phyloP scores from a whole-genome alignment of 64 coral and sea anemone species.

The Astreopora myriophthalma region DNA sequence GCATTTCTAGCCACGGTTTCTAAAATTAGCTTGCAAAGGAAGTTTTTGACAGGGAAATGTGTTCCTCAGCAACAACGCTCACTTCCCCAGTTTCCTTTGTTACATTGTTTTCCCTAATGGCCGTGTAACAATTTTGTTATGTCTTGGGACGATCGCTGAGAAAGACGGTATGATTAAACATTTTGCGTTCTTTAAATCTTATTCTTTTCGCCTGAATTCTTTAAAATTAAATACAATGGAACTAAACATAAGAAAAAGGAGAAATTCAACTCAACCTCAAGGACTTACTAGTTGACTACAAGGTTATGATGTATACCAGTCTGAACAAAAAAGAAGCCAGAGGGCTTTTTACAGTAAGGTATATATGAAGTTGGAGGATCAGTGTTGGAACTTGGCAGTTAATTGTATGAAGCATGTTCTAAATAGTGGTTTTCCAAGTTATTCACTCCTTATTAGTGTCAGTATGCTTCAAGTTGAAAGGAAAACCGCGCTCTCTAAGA shows the following conservation, averaged over 20 bases:
- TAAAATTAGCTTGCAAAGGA: neutral
- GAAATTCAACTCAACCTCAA: no score
- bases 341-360: no score
- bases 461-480: neutral
- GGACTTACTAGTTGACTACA: no score
- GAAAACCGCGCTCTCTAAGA: neutral
- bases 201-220: neutral
- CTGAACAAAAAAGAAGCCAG: no score
- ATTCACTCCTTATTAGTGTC: neutral
- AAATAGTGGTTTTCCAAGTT: neutral
- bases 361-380: no score
- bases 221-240: neutral
- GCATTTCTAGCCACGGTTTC: neutral
- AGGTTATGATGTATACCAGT: no score
- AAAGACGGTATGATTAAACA: neutral
- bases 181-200: neutral
- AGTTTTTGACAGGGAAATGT: neutral
- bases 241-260: neutral
- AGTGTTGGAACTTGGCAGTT: no score
- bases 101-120: neutral
- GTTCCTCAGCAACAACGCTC: conserved; percentile 9
- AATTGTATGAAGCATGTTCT: neutral
- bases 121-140: neutral
- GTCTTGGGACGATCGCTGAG: neutral
- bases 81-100: neutral